These are phyloP conservation scores for Biston betularia DNA, from an alignment of 2,888 invertebrate genomes.

Conservation along the genomic window DNA sequence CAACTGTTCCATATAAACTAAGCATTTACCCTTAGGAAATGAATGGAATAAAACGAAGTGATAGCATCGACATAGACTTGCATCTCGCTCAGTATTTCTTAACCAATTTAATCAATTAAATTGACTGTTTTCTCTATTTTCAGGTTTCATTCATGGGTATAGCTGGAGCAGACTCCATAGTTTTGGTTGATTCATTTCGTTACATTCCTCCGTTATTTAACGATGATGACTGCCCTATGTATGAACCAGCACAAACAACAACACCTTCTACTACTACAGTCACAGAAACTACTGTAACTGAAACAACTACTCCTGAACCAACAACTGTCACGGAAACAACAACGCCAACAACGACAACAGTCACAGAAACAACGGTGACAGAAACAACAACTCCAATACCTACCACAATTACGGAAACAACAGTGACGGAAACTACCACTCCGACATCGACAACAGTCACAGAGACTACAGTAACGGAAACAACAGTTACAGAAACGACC, in stretches of 20 bases:
- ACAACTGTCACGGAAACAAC: conserved; percentile 1
- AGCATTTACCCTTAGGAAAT: too few species aligned
- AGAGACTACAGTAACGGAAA: neutral
- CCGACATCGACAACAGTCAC: neutral
- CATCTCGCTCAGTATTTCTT: neutral
- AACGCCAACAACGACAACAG: conserved; percentile 1
- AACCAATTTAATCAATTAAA: neutral
- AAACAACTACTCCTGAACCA: conserved; percentile 5
- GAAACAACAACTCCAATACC: neutral
- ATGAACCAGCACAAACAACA: conserved; percentile 38
- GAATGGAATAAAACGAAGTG: too few species aligned
- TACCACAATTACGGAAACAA: neutral
- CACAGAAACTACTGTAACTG: conserved; percentile 10
- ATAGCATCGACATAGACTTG: neutral
- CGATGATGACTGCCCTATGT: conserved; percentile 56
- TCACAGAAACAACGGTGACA: conserved; percentile 1
- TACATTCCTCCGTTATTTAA: conserved; percentile 54
- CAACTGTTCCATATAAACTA: too few species aligned
- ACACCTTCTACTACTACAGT: conserved; percentile 8
- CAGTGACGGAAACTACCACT: conserved; percentile 3
- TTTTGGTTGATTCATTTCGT: conserved; percentile 65
- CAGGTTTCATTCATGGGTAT: conserved; percentile 63
- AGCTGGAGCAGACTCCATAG: conserved; percentile 46
- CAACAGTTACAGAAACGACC: conserved; percentile 5
- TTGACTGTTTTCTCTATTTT: conserved; percentile 40